Base-by-base conservation (phyloP, 2,888 invertebrate genomes). In the Sarcophaga rosellei region DNA sequence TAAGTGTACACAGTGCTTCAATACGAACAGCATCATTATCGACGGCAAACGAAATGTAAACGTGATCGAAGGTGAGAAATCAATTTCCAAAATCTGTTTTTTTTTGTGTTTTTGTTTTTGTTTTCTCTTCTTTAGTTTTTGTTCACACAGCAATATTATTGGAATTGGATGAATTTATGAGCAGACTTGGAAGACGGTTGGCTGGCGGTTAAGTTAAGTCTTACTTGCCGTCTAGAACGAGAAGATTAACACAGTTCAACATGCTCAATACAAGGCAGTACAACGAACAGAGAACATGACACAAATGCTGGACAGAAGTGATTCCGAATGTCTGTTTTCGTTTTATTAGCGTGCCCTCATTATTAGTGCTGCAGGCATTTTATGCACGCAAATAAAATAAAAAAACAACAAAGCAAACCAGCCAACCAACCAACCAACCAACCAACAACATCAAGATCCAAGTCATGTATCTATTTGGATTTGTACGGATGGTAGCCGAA, bases 41-140 rank as follows among this genome's bases (percentile, higher is more conserved):
- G 78, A 81, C 73, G 81, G 78, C 81, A 81, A 80, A 82, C 87
- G 89, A 90, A 90, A 91, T 91, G 83, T 83, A 86, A 87, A 87
- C 87, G 83, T 87, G 91, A 91, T 90, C 91, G 89, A 89, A 91
- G 91, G 91, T 91, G 91, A 91, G 91, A 91, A 91, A 91, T 91
- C 91, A 91, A 91, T 91, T 91, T 91, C 89, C 91, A 88, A 91
- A 91, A 91, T 91, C 91, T 91, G 88, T 88, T 77, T 74, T 78
- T 75, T 80, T 53, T 57, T 63, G 35, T 35, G 10, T 1, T 53
- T 23, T 25, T 0, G 23, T 35, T 35, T 35, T 35, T 25, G 25
- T 25, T 35, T 35, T 8, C 10, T 35, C 8, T 35, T 35, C 35
- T 35, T 8, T 10, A 35, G 8, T 35, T 35, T 35, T 35, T 35